These are phyloP conservation scores for Mythimna lalbum DNA, from an alignment of 2,888 invertebrate genomes.

Conservation along the genomic window DNA sequence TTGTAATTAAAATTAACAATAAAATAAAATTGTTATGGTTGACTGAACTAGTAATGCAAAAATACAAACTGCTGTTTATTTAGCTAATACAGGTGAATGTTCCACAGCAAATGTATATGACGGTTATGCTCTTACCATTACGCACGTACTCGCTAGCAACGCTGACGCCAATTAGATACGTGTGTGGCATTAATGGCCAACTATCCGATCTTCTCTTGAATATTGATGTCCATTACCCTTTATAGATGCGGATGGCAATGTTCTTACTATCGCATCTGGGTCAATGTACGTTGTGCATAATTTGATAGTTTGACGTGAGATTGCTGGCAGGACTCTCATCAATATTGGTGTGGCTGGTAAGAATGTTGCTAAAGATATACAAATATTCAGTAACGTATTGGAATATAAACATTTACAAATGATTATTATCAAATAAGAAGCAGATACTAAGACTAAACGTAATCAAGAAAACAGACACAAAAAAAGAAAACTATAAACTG, in stretches of 20 bases:
- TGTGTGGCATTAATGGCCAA: constrained; percentile 71
- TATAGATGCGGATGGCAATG: constrained; percentile 53
- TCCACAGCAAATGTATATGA: constrained; percentile 9
- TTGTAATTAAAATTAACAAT: not conserved
- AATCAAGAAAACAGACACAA: not conserved
- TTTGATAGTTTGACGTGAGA: constrained; percentile 51
- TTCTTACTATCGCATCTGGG: constrained; percentile 62
- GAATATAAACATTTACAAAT: not conserved
- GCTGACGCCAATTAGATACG: constrained; percentile 74
- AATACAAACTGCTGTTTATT: not conserved
- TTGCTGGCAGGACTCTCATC: constrained; percentile 22
- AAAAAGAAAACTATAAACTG: not conserved
- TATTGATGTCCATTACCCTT: constrained; percentile 69
- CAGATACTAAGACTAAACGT: not conserved
- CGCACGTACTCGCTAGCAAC: constrained; percentile 50
- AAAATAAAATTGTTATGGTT: not conserved
- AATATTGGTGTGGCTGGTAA: constrained; percentile 4
- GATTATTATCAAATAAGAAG: not conserved
- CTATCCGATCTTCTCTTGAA: constrained; percentile 66
- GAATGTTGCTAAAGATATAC: not conserved
- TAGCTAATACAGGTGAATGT: constrained; percentile 41
- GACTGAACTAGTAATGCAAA: not conserved
- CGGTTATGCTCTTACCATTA: constrained; percentile 41
- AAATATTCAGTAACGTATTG: not conserved
- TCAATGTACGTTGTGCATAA: constrained; percentile 65